Conservation (phyloP, 1,140 invertebrate species). For the Cyphomyrmex costatus region DNA sequence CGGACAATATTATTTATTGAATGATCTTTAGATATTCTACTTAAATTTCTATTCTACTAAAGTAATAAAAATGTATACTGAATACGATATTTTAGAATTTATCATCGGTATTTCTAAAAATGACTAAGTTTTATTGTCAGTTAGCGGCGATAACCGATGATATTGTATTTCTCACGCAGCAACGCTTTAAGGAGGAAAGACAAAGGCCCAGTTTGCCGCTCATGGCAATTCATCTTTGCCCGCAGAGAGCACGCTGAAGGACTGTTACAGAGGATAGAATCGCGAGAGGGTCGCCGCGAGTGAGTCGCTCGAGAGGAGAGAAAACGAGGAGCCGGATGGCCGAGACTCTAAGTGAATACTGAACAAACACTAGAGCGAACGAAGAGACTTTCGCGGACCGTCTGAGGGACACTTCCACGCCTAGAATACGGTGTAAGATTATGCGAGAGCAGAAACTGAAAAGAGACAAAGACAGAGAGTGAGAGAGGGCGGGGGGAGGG, state of each 20-base stretch:
- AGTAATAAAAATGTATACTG: too few relatives aligned
- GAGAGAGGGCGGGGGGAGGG: background rate
- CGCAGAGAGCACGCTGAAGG: background rate
- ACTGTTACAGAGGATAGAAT: background rate
- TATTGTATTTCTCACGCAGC: slow-evolving; percentile 3
- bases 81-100: slow-evolving; percentile 1
- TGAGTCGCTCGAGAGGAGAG: slow-evolving; percentile 43
- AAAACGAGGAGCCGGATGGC: slow-evolving; percentile 55
- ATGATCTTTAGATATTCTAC: background rate
- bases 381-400: slow-evolving; percentile 69
- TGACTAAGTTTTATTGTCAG: background rate
- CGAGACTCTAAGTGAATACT: slow-evolving; percentile 72
- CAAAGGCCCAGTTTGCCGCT: slow-evolving; percentile 12
- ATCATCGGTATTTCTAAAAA: background rate
- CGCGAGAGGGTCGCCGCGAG: slow-evolving; percentile 41
- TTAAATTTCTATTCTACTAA: background rate
- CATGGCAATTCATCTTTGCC: slow-evolving; percentile 40
- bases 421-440: slow-evolving; percentile 53
- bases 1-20: background rate
- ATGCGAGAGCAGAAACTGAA: slow-evolving; percentile 50
- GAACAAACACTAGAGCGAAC: slow-evolving; percentile 73
- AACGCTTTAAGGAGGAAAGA: slow-evolving; percentile 40
- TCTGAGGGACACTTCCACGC: slow-evolving; percentile 38
- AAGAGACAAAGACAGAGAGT: background rate
- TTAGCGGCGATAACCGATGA: slow-evolving; percentile 13